Evolutionary conservation across 2,888 invertebrate species (phyloP), one percentile per base, ranked within the genome.

Genomic region (Cephus runcator): DNA sequence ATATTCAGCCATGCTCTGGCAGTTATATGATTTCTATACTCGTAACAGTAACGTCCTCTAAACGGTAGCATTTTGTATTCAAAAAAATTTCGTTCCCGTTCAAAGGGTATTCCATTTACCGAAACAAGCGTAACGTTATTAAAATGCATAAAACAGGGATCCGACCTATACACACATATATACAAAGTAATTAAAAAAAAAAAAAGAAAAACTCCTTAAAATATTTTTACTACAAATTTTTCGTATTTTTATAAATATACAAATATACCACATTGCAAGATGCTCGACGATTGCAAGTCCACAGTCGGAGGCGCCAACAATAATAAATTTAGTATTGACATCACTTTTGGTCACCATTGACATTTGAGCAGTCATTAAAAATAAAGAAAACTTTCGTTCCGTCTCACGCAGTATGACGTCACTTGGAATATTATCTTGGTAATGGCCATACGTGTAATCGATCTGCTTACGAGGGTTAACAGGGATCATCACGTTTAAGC

Each of bases 111-210:
- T 0, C 96, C 96, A 85, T 95, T 93, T 3, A 94, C 93, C 0
- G 95, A 95, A 3, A 97, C 93, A 73, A 97, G 88, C 0, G 95
- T 95, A 31, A 97, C 88, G 87, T 96, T 96, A 77, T 94, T 94
- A 89, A 95, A 96, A 0, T 93, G 93, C 68, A 94, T 88, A 86
- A 94, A 92, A 34, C 91, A 87, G 0, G 92, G 90, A 3, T 92
- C 87, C 23, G 92, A 92, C 1, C 93, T 93, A 83, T 11, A 89
- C 31, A 35, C 23, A 11, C 4, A 6, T 40, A 40, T 40, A 40
- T 6, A 15, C 1, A 36, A 15, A 1, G 35, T 0, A 69, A 73
- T 1, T 1, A 69, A 69, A 11, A 31, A 30, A 31, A 31, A 69
- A 6, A 11, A 4, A 69, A 23, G 3, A 15, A 12, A 69, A 69